A percentile compares a stretch with the other conserved stretches of the same genome.
Evolutionary conservation across 2,888 invertebrate species (phyloP).

Genomic region (Andrena marginata): DNA sequence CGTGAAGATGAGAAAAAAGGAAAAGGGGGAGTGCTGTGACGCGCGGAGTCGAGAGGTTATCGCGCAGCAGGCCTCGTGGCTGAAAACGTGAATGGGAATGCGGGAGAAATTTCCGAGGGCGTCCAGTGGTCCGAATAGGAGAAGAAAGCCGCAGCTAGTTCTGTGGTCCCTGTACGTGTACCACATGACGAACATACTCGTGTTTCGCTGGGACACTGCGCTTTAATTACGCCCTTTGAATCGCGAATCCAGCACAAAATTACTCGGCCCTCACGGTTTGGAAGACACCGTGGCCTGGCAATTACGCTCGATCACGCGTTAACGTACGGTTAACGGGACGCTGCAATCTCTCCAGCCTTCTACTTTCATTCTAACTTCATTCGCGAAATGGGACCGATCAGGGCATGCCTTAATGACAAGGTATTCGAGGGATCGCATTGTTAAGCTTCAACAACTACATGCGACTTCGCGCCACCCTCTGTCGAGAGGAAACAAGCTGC

Average conservation of each 20-base stretch:
- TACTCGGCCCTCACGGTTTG: not conserved
- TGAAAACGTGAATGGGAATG: slow-evolving; percentile 60
- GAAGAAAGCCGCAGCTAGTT: slow-evolving; percentile 41
- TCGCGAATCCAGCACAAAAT: slow-evolving; percentile 1
- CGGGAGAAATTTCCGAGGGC: slow-evolving; percentile 41
- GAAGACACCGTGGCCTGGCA: not conserved
- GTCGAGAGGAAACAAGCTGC: too few relatives aligned
- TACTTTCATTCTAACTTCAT: too few relatives aligned
- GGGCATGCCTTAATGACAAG: too few relatives aligned
- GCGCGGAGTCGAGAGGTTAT: slow-evolving; percentile 54
- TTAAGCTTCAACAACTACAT: too few relatives aligned
- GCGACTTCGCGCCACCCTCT: too few relatives aligned
- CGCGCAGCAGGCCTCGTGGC: slow-evolving; percentile 37
- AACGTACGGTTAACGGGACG: too few relatives aligned
- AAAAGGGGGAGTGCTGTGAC: not conserved
- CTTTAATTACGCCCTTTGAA: slow-evolving; percentile 48
- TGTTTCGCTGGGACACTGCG: slow-evolving; percentile 10
- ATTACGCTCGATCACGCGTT: slow-evolving; percentile 2
- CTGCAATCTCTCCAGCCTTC: too few relatives aligned
- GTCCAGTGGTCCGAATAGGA: slow-evolving; percentile 37
- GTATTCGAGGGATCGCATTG: too few relatives aligned
- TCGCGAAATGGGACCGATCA: too few relatives aligned
- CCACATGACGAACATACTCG: slow-evolving; percentile 40
- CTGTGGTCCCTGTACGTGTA: not conserved
- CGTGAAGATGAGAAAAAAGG: not conserved